Conservation (phyloP, 2,888 invertebrate genomes). For the Drosophila eohydei region DNA sequence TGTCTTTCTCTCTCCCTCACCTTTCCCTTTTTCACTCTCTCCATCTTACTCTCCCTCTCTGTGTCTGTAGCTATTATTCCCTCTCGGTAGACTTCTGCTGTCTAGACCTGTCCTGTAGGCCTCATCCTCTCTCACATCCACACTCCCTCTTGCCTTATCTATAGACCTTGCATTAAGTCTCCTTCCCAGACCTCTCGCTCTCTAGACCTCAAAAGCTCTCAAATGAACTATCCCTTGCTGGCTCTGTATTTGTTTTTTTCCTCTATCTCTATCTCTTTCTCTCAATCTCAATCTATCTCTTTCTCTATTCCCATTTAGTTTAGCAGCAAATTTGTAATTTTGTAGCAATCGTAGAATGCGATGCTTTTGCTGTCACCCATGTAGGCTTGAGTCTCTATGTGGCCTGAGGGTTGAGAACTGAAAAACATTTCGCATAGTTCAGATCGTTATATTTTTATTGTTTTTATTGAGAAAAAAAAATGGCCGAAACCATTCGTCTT, state of each 20-base stretch:
- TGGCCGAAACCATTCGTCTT: constrained; percentile 8
- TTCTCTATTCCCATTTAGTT: too few species aligned
- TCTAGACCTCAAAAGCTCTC: too few species aligned
- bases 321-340: background rate
- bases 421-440: constrained; percentile 8
- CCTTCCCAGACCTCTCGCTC: too few species aligned
- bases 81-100: too few species aligned
- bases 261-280: background rate
- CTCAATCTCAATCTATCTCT: background rate
- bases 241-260: background rate
- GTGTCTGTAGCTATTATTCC: too few species aligned
- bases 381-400: background rate
- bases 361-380: background rate
- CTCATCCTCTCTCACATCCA: background rate
- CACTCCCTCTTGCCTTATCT: background rate
- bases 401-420: background rate
- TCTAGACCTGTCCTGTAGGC: too few species aligned
- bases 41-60: too few species aligned
- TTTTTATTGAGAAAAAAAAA: constrained; percentile 6
- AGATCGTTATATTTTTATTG: constrained; percentile 13
- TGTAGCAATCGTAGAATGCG: background rate
- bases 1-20: too few species aligned
- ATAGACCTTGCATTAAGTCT: too few species aligned
- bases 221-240: background rate
- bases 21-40: too few species aligned